A percentile compares a stretch with the other conserved stretches of the same genome.
These are phyloP conservation scores for Uloborus diversus DNA, from an alignment of 1,140 invertebrate species.

Conservation along the genomic window DNA sequence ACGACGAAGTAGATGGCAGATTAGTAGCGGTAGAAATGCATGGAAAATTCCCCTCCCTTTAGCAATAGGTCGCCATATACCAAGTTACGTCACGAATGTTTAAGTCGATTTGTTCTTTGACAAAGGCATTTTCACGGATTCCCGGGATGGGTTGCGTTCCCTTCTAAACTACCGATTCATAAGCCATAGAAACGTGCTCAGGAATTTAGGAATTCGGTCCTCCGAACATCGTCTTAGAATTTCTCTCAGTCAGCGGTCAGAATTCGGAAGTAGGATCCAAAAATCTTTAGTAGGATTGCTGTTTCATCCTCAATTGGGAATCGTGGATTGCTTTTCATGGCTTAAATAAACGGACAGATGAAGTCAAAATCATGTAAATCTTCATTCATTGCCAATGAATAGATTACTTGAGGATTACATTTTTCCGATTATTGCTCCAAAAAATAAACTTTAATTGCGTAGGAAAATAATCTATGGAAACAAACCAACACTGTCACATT, in stretches of 20 bases:
- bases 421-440: too few species aligned
- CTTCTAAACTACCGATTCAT: conserved; percentile 12
- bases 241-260: background rate
- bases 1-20: background rate
- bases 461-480: too few species aligned
- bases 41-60: background rate
- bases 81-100: background rate
- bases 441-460: too few species aligned
- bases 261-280: background rate
- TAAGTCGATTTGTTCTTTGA: background rate
- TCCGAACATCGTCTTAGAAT: background rate
- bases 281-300: too few species aligned
- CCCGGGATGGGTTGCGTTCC: too few species aligned
- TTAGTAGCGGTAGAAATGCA: background rate
- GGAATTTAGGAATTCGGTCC: background rate
- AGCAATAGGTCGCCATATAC: background rate
- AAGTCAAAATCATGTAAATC: too few species aligned
- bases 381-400: too few species aligned
- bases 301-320: background rate
- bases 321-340: background rate
- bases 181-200: background rate
- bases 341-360: too few species aligned
- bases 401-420: too few species aligned
- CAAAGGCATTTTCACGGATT: background rate
- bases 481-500: too few species aligned